Evolutionary conservation across 2,888 invertebrate genomes (phyloP).

Genomic region (Glyphotaelius pellucidus): DNA sequence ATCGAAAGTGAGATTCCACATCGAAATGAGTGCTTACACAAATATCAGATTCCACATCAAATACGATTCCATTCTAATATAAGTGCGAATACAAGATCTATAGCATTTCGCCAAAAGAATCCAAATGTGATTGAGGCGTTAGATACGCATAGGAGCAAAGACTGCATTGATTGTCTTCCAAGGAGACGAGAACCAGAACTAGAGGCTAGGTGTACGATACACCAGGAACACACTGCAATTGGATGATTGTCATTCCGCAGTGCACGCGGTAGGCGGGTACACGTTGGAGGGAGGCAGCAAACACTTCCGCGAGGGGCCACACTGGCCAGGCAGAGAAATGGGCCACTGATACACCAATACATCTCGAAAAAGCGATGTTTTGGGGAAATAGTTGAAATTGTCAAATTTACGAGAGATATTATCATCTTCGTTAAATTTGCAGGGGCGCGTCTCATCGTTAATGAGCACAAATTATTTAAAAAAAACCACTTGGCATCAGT

Average conservation of each 20-base stretch:
- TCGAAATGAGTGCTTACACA: too few species aligned
- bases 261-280: background rate
- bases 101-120: background rate
- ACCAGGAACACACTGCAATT: slow-evolving; percentile 36
- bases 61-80: too few species aligned
- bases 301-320: slow-evolving; percentile 5
- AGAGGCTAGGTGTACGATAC: background rate
- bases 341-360: background rate
- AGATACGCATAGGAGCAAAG: background rate
- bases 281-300: background rate
- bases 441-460: too few species aligned
- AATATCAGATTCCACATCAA: too few species aligned
- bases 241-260: slow-evolving; percentile 26
- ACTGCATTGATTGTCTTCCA: background rate
- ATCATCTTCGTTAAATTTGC: background rate
- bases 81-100: background rate
- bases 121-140: background rate
- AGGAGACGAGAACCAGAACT: background rate
- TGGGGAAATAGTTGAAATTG: background rate
- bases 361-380: background rate
- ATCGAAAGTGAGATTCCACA: too few species aligned
- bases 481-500: too few species aligned
- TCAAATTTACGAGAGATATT: too few species aligned
- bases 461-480: too few species aligned
- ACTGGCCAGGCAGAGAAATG: background rate